A percentile compares a stretch with the other conserved stretches of the same genome.
These are phyloP conservation scores for Apis florea DNA, from an alignment of 1,140 invertebrate genomes.

Conservation along the genomic window DNA sequence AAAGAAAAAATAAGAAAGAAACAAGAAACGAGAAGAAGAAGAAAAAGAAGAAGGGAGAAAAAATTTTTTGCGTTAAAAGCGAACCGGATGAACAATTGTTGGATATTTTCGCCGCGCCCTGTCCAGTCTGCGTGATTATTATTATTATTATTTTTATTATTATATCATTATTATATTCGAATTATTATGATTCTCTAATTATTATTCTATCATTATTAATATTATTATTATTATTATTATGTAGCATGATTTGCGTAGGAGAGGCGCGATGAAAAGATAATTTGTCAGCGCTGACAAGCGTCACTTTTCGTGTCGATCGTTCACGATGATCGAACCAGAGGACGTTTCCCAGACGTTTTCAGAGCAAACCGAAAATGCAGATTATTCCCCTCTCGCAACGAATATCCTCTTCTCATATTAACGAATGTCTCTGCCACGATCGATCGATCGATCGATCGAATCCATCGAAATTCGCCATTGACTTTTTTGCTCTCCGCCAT, in stretches of 20 bases:
- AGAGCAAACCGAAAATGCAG: conserved; percentile 27
- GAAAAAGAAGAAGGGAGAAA: neutral
- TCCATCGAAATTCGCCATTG: neutral
- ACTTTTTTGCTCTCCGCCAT: neutral
- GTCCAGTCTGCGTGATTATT: conserved; percentile 12
- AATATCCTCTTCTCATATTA: neutral
- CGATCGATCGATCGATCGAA: neutral
- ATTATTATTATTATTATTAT: conserved; percentile 14
- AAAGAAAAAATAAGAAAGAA: conserved; percentile 15
- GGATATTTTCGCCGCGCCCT: conserved; percentile 40
- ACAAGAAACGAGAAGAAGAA: neutral
- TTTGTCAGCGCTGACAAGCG: neutral
- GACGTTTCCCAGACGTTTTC: neutral
- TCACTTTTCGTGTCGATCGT: neutral
- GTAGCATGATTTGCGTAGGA: neutral
- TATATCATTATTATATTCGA: conserved; percentile 15
- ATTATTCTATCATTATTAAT: neutral
- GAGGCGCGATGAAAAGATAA: conserved; percentile 21
- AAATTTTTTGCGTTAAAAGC: neutral
- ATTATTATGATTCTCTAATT: conserved; percentile 1
- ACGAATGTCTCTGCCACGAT: neutral
- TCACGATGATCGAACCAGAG: neutral
- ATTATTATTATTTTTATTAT: conserved; percentile 13
- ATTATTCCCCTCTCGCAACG: neutral
- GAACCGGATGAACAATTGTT: conserved; percentile 54